A percentile compares a stretch with the other conserved stretches of the same genome.
Evolutionary conservation across 2,888 invertebrate species (phyloP).

Genomic region (Chrysotoxum bicinctum): DNA sequence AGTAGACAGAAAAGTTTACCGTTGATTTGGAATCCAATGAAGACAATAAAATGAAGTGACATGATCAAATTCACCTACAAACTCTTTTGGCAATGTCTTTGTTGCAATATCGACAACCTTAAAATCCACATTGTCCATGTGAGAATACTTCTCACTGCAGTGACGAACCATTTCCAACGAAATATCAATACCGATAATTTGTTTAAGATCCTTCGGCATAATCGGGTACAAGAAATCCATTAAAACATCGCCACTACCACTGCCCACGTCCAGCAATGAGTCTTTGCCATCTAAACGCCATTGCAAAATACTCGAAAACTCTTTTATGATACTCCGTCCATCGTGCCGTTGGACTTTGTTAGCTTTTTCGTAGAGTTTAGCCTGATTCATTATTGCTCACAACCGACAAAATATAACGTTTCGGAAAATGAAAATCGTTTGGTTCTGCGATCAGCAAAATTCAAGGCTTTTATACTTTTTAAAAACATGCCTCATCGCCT

Average conservation of each 20-base stretch:
- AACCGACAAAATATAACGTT: not conserved
- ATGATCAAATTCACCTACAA: constrained; percentile 85
- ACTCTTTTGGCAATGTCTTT: constrained; percentile 82
- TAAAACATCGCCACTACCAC: constrained; percentile 88
- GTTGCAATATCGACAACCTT: constrained; percentile 83
- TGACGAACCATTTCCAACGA: constrained; percentile 88
- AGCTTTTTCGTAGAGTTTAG: constrained; percentile 86
- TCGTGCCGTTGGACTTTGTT: constrained; percentile 87
- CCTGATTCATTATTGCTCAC: constrained; percentile 84
- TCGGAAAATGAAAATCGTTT: constrained; percentile 43
- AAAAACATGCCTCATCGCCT: not conserved
- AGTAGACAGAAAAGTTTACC: constrained; percentile 81
- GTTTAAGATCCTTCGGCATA: constrained; percentile 83
- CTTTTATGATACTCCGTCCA: constrained; percentile 85
- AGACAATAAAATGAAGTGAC: constrained; percentile 90
- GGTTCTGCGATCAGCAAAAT: constrained; percentile 30
- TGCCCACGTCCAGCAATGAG: constrained; percentile 87
- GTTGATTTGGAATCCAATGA: constrained; percentile 90
- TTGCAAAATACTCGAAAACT: constrained; percentile 84
- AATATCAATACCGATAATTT: constrained; percentile 86
- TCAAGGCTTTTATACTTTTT: constrained; percentile 59
- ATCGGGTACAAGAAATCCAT: constrained; percentile 85
- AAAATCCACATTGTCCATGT: constrained; percentile 80
- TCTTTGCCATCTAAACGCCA: constrained; percentile 83
- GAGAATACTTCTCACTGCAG: constrained; percentile 83